phyloP scores from a whole-genome alignment of 2,113 vertebrate species.

The Riparia riparia region DNA sequence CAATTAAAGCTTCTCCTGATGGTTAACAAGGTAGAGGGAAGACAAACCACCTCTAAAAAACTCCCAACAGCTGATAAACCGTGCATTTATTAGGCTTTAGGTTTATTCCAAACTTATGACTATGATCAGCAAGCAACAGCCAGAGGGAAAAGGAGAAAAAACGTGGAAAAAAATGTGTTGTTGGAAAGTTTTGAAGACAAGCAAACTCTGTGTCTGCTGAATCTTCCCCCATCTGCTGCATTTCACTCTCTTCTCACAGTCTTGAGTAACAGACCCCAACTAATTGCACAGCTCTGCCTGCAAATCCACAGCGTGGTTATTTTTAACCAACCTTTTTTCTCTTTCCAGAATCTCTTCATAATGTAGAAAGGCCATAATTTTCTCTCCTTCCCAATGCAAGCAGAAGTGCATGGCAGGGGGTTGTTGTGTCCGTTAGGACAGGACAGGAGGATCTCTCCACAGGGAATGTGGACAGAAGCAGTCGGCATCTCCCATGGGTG shows the following conservation, averaged over 20 bases:
- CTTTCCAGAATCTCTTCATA: not conserved
- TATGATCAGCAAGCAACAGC: not conserved
- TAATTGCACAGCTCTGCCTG: not conserved
- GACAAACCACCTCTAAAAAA: not conserved
- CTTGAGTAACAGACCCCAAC: not conserved
- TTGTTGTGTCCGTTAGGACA: not conserved
- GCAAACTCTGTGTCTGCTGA: not conserved
- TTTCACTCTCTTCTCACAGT: not conserved
- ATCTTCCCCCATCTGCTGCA: not conserved
- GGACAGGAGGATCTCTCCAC: not conserved
- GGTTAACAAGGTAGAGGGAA: not conserved
- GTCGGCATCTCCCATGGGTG: not conserved
- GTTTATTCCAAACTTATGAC: not conserved
- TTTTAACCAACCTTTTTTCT: not conserved
- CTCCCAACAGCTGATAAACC: not conserved
- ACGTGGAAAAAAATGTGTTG: not conserved
- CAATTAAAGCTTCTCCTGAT: not conserved
- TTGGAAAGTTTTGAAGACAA: not conserved
- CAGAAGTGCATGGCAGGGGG: rapidly evolving
- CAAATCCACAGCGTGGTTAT: not conserved
- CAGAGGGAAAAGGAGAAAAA: not conserved
- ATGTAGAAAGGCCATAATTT: not conserved
- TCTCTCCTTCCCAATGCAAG: not conserved
- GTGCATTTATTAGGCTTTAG: not conserved
- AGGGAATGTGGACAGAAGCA: not conserved